Evolutionary conservation across 53 echinoderm and acorn worm species (phyloP), one percentile per base, ranked within the genome.

Genomic region (Actinopyga echinites): DNA sequence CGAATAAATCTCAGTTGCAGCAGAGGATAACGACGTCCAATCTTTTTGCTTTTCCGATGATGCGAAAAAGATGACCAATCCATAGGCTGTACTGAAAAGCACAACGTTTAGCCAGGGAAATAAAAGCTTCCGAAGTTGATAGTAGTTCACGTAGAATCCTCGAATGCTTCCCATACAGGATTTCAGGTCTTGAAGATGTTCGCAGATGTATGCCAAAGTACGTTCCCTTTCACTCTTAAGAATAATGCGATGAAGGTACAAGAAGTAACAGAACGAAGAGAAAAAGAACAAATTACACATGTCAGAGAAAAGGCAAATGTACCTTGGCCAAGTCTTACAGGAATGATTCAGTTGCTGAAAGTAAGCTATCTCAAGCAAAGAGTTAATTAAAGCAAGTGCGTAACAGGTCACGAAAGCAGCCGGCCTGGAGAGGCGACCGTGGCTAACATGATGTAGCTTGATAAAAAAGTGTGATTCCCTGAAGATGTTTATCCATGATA

Each of bases 41-140:
- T 49, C 49, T 6, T 0, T 15, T 15, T 49, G 49, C 1, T 49
- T 3, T 3, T 49, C 49, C 13, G 49, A 49, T 17, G 49, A 17
- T 8, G 57, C 20, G 29, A 28, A 13, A 24, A 77, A 77, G 26
- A 77, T 30, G 6, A 56, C 29, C 30, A 56, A 23, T 7, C 77
- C 56, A 15, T 53, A 77, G 10, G 77, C 55, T 21, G 49, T 77
- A 55, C 56, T 77, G 21, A 77, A 77, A 15, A 77, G 45, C 13
- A 77, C 21, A n/a, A 30, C 56, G 24, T 77, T 77, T 29, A 77
- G 20, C 54, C 77, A 77, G 11, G 77, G 77, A 20, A 77, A 31
- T 32, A 77, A 45, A 30, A 77, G 24, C 30, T 30, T 53, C 52
- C 77, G 54, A 53, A 77, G 77, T 56, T 77, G 77, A 3, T 26